Evolutionary conservation across 2,113 vertebrate genomes (phyloP).

Genomic region (Rhinoderma darwinii): DNA sequence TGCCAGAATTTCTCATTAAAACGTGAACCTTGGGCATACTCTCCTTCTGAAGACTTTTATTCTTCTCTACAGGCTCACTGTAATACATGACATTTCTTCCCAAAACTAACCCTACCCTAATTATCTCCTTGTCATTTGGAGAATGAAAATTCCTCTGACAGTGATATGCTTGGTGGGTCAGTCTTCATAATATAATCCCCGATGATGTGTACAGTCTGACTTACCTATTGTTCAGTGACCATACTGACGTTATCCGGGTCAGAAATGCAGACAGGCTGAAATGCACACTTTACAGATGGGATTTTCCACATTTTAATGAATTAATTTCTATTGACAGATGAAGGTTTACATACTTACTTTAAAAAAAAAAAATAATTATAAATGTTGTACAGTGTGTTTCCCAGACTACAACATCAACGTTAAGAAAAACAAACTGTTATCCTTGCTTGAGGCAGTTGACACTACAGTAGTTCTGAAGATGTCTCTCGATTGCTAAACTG

Average conservation of each 20-base stretch:
- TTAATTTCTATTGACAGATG: not conserved
- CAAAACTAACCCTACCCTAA: conserved; percentile 60
- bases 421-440: not conserved
- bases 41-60: conserved; percentile 61
- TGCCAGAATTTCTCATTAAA: conserved; percentile 66
- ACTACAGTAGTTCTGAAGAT: not conserved
- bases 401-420: not conserved
- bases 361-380: not conserved
- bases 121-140: conserved; percentile 64
- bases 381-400: not conserved
- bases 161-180: conserved; percentile 57
- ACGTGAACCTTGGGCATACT: conserved; percentile 55
- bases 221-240: conserved; percentile 43
- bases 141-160: conserved; percentile 60
- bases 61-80: conserved; percentile 55
- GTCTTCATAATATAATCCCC: conserved; percentile 44
- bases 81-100: conserved; percentile 59
- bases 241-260: not conserved
- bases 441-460: not conserved
- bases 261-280: conserved; percentile 17
- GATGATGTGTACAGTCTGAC: conserved; percentile 27
- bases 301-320: not conserved
- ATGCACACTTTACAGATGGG: not conserved
- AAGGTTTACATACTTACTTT: not conserved
- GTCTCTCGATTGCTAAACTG: too few relatives aligned